These are phyloP conservation scores for Tamias sibiricus DNA, from an alignment of 2,113 vertebrate species.

Conservation along the genomic window DNA sequence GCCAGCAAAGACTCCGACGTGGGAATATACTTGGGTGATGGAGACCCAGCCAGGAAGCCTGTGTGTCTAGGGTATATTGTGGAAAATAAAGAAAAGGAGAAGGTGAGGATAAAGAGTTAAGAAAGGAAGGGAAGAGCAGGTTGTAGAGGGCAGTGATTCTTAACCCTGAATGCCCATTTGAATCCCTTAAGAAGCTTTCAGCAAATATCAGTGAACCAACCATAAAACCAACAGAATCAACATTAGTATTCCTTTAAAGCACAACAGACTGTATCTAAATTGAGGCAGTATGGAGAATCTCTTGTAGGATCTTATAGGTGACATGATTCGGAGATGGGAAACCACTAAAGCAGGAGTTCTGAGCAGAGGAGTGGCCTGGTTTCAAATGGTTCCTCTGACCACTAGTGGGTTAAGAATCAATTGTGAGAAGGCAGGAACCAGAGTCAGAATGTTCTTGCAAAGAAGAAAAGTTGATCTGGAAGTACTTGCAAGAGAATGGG, in stretches of 20 bases:
- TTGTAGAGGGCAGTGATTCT: not conserved
- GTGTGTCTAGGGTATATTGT: not conserved
- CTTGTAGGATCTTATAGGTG: not conserved
- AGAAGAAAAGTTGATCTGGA: not conserved
- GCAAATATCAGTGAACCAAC: not conserved
- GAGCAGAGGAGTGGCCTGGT: not conserved
- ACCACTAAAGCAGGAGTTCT: not conserved
- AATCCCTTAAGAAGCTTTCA: not conserved
- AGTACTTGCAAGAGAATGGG: not conserved
- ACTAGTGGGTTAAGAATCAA: not conserved
- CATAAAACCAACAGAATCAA: not conserved
- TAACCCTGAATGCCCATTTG: not conserved
- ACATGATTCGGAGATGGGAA: not conserved
- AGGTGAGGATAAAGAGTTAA: not conserved
- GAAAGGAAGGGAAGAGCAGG: not conserved
- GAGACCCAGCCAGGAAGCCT: not conserved
- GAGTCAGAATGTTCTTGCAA: not conserved
- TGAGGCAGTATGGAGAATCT: not conserved
- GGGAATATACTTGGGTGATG: not conserved
- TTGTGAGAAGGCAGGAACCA: not conserved
- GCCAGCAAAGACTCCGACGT: not conserved
- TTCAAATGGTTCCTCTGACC: not conserved
- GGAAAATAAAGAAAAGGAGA: not conserved
- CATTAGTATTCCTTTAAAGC: constrained; percentile 20
- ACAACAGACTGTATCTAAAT: not conserved